phyloP scores from a whole-genome alignment of 2,113 vertebrate genomes.

The Cervus canadensis region DNA sequence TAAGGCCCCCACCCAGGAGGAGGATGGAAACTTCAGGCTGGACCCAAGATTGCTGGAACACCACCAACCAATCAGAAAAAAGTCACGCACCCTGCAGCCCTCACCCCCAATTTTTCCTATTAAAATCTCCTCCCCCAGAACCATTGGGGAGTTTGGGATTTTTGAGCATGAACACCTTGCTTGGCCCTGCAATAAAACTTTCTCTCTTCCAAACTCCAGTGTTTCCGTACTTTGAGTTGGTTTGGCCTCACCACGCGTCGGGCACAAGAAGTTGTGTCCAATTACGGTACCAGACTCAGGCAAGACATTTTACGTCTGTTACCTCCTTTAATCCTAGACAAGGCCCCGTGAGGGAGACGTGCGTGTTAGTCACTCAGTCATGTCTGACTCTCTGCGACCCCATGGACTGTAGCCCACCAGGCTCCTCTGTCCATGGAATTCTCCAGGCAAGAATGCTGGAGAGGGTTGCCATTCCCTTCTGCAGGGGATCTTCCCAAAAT shows the following conservation, averaged over 20 bases:
- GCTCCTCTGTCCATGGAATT: not conserved
- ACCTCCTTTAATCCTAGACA: not conserved
- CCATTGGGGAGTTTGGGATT: not conserved
- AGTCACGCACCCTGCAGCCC: not conserved
- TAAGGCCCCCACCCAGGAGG: not conserved
- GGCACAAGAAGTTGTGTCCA: not conserved
- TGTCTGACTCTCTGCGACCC: not conserved
- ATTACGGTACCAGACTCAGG: accelerated
- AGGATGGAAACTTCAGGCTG: not conserved
- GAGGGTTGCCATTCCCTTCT: not conserved
- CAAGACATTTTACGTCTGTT: not conserved
- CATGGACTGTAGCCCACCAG: not conserved
- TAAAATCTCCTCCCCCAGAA: not conserved
- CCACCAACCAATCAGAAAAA: not conserved
- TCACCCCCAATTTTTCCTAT: not conserved
- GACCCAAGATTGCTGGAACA: not conserved
- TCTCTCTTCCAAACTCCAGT: not conserved
- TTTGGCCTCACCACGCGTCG: not conserved
- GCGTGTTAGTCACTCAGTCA: not conserved
- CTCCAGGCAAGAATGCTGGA: not conserved
- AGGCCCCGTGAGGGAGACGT: not conserved
- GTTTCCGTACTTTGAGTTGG: not conserved
- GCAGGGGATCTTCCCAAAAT: not conserved
- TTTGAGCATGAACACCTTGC: not conserved
- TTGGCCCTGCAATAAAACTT: not conserved